Base-by-base conservation (phyloP, 2,113 vertebrate species). In the Alligator sinensis region DNA sequence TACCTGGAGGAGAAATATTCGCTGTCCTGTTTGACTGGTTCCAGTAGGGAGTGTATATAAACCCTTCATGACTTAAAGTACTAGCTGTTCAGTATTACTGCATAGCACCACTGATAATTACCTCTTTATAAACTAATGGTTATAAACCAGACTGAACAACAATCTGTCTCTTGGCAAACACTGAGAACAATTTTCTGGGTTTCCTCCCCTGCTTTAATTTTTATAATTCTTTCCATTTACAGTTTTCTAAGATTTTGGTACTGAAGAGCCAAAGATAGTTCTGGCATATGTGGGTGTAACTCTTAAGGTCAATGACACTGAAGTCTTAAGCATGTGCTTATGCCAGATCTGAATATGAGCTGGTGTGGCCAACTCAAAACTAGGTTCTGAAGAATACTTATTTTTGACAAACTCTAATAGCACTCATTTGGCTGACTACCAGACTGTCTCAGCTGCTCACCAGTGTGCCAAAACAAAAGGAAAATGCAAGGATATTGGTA, bases 131-230 rank as follows among this genome's bases (percentile, higher is more conserved):
- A 96, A 77, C 89, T 93, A 95, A 95, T 90, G 91, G 77, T 90
- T 95, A 94, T 64, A 90, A 94, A 96, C 82, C 89, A 96, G 91
- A 91, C 79, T 94, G 93, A 94, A 86, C 68, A 89, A 86, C 93
- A 96, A 93, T 88, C 92, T 96, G 87, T 86, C 84, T 96, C 92
- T 90, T 96, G 97, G 94, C 92, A 96, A 92, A 94, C 70, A 75
- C 47, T 1, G 7, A 87, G 75, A 47, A 90, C 62, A 74, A 30
- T 79, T 81, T 77, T 87, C 81, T 95, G 68, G 60, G 59, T 81
- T 94, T 76, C 63, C 80, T 84, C 16, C 15, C 68, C 92, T 66
- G 38, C 77, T 95, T 94, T 30, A 63, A 11, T 88, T 92, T 21
- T 72, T 62, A 82, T 28, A 92, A 84, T 93, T 86, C 80, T 82